Evolutionary conservation across 2,113 vertebrate species (phyloP).

Genomic region (Mirza zaza): DNA sequence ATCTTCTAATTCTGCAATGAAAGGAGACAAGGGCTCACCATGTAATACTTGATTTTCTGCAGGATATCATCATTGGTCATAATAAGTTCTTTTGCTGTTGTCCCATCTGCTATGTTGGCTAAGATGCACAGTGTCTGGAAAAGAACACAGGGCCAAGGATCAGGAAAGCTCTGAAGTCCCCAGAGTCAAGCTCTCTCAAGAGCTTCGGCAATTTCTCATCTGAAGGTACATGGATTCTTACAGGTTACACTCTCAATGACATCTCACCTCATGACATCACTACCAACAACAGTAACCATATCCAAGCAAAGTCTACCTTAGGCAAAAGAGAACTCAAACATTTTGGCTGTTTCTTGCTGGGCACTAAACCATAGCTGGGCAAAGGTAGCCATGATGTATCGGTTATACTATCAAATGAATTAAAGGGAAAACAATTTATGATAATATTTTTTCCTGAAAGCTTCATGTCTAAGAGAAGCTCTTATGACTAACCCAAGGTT

Average conservation of each 20-base stretch:
- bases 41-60: conserved; percentile 99
- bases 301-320: not conserved
- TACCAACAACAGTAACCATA: not conserved
- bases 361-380: not conserved
- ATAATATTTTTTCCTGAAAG: not conserved
- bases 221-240: not conserved
- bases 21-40: conserved; percentile 86
- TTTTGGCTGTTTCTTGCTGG: not conserved
- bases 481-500: not conserved
- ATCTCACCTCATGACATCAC: not conserved
- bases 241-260: not conserved
- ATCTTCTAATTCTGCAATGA: not conserved
- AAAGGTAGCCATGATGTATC: not conserved
- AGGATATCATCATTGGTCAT: conserved; percentile 99
- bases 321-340: not conserved
- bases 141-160: conserved; percentile 51
- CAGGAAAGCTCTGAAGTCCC: not conserved
- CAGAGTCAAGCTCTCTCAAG: not conserved
- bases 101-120: conserved; percentile 97
- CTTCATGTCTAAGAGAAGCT: not conserved
- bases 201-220: not conserved
- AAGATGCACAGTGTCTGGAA: conserved; percentile 97
- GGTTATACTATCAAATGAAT: not conserved
- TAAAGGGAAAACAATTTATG: conserved; percentile 13
- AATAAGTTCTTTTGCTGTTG: conserved; percentile 96